Base-by-base conservation (phyloP, 35 echinoderm and acorn worm species). In the Acanthaster planci region DNA sequence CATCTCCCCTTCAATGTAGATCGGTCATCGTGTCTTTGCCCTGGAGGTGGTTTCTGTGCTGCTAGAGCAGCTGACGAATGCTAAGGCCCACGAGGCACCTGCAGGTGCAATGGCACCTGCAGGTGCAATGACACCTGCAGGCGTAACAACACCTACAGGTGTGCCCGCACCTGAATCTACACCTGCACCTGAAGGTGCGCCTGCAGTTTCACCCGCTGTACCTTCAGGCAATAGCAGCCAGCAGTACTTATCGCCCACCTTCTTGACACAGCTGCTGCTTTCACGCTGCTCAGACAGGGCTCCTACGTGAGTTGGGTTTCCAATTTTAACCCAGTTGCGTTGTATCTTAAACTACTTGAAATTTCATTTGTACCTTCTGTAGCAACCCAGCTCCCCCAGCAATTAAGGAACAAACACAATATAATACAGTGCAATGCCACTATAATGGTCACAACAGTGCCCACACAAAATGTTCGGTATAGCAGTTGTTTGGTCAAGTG, bases 11-110 rank as follows among this genome's bases (percentile, higher is more conserved):
- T 47, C 26, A 72, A n/a, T 26, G 17, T 47, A 97, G 94, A 92
- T 87, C 52, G 79, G 94, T 27, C 89, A 92, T 60, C 90, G 94
- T 23, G 94, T 97, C 0, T 97, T 97, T 86, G 94, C 94, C 38
- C 67, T 97, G n/a, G 94, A 97, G 68, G 90, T 97, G 27, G 90
- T 92, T 19, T 51, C 82, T 18, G 82, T 82, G 15, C 53, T 97
- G 38, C 57, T 97, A 67, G 94, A 97, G 56, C 75, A 79, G 40
- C 57, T 47, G 12, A 4, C 42, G 12, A 47, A 47, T 12, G 10
- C 64, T 14, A 26, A 26, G 26, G 26, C 23, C 23, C 10, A 72
- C 5, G 26, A 72, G 64, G 10, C 23, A 72, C 26, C 23, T 72
- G 64, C 29, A 31, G 57, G 19, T 0, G 57, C 19, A 60, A 18